Base-by-base conservation (phyloP, 2,888 invertebrate species). In the Ennomos quercinarius region DNA sequence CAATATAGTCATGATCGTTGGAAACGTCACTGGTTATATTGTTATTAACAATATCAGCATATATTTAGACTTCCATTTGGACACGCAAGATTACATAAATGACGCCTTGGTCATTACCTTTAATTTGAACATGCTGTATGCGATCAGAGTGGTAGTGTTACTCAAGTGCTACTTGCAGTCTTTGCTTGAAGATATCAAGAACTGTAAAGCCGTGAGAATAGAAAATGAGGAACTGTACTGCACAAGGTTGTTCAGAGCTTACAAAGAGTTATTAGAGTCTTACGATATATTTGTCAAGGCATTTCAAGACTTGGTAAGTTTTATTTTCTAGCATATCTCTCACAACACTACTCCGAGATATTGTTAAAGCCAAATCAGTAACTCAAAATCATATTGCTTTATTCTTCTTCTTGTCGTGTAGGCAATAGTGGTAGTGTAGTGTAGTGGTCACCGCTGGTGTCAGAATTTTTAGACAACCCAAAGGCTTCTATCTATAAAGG, bases 291-390 rank as follows among this genome's bases (percentile, higher is more conserved):
- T 48, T 11, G 17, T 63, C 13, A 45, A 41, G 9, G 50, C 57
- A 8, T 54, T 51, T 49, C 62, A 64, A 57, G 62, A 64, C 27
- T 39, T 44, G 51, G 68, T 61, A 27, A 58, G 53, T 53, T 1
- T 0, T 34, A 8, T 11, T 3, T 34, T n/a, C n/a, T 8, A 11
- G n/a, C 11, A 5, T 13, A 38, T 13, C n/a, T n/a, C n/a, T n/a
- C n/a, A n/a, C n/a, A n/a, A n/a, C n/a, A n/a, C n/a, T n/a, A n/a
- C n/a, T n/a, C n/a, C n/a, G n/a, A n/a, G n/a, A n/a, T n/a, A n/a
- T n/a, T n/a, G n/a, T n/a, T n/a, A n/a, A n/a, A n/a, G n/a, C n/a
- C n/a, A n/a, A 0, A 17, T 17, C 1, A 17, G 17, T 17, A 4
- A 17, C 17, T 17, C 1, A 17, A 17, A 17, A 17, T n/a, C n/a